Conservation (phyloP, 1,140 invertebrate genomes). For the Berghia stephanieae region DNA sequence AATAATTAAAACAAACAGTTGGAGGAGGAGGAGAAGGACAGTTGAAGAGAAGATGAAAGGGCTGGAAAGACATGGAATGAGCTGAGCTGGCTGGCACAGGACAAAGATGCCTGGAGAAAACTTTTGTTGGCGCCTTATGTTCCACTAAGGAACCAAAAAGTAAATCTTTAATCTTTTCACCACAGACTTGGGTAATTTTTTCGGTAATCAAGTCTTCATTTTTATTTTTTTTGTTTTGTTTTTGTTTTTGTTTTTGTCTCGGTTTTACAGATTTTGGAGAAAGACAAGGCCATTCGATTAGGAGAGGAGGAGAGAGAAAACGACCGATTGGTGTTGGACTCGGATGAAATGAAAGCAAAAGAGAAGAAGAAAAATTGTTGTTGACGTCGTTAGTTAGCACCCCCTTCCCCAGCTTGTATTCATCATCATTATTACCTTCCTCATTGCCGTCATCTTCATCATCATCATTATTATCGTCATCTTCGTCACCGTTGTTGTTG, state of each 20-base stretch:
- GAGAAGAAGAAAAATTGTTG: conserved; percentile 31
- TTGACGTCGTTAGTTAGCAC: background rate
- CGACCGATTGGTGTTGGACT: conserved; percentile 31
- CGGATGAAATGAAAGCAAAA: background rate
- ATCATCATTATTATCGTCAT: background rate
- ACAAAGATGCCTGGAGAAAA: too few relatives aligned
- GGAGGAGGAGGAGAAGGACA: too few relatives aligned
- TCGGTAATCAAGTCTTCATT: too few relatives aligned
- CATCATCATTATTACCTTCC: background rate
- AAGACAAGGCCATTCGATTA: conserved; percentile 53
- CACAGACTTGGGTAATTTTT: too few relatives aligned
- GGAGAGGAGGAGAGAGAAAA: conserved; percentile 45
- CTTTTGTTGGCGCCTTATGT: too few relatives aligned
- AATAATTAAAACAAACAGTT: too few relatives aligned
- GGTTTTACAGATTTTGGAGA: conserved; percentile 57
- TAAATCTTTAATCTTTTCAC: too few relatives aligned
- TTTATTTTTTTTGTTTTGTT: too few relatives aligned
- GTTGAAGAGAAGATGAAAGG: too few relatives aligned
- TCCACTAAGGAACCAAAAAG: too few relatives aligned
- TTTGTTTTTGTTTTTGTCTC: background rate
- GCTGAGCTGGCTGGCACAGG: too few relatives aligned
- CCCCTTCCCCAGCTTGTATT: background rate
- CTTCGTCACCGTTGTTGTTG: background rate
- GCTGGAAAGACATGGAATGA: too few relatives aligned
- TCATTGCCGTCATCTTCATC: background rate